Conservation (phyloP, 1,140 invertebrate species). For the Hyposmocoma kahamanoa region DNA sequence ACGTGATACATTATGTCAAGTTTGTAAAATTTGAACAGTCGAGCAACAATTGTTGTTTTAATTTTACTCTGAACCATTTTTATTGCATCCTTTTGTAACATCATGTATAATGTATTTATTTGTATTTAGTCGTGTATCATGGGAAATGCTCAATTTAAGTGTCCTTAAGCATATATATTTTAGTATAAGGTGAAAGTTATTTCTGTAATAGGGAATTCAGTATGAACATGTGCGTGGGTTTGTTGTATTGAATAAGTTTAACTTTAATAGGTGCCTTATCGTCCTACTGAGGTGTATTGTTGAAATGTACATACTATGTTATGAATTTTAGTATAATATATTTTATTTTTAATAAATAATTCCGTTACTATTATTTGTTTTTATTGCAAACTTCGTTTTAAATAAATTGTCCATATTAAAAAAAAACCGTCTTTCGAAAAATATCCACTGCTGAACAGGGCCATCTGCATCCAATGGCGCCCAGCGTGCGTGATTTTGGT, state of each 20-base stretch:
- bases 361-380: constrained; percentile 42
- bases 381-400: no score
- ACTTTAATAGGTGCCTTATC: constrained; percentile 58
- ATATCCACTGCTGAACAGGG: no score
- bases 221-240: constrained; percentile 29
- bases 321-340: constrained; percentile 62
- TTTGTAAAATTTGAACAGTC: no score
- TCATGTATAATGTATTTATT: constrained; percentile 8
- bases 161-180: constrained; percentile 20
- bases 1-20: no score
- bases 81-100: constrained; percentile 17
- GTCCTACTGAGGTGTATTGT: constrained; percentile 57
- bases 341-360: constrained; percentile 58
- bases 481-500: no score
- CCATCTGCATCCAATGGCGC: no score
- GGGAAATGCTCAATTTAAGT: constrained; percentile 31
- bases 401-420: no score
- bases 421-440: no score
- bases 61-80: no score
- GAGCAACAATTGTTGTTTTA: no score
- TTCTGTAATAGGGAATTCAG: constrained; percentile 22
- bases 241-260: constrained; percentile 19
- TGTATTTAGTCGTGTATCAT: not conserved
- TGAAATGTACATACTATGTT: constrained; percentile 66
- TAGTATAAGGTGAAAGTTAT: constrained; percentile 42